Percentiles rank a stretch among this genome's conserved stretches.
Conservation (phyloP, 2,888 invertebrate species). For the Leucophenga montana region DNA sequence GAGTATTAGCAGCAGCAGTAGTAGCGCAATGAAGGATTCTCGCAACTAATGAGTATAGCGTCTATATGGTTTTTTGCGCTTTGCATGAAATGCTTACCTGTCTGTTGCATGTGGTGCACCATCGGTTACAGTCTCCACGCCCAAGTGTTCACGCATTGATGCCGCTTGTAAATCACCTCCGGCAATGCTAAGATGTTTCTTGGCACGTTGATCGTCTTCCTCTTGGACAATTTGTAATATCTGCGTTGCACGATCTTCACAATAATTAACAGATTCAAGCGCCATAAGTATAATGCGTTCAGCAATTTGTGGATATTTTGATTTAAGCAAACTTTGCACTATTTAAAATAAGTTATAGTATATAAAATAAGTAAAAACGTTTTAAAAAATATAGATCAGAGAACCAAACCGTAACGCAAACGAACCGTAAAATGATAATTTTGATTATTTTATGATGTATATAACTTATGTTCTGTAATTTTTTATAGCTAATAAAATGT, state of each 20-base stretch:
- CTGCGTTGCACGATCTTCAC: constrained; percentile 86
- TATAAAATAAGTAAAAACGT: neutral
- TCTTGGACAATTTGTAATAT: constrained; percentile 80
- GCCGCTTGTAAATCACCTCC: neutral
- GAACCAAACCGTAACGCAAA: neutral
- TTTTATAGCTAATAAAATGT: too few species aligned
- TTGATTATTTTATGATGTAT: too few species aligned
- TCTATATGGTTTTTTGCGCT: too few species aligned
- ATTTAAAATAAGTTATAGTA: constrained; percentile 24
- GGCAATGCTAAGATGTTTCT: constrained; percentile 43
- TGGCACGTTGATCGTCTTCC: constrained; percentile 76
- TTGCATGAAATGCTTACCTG: constrained; percentile 42
- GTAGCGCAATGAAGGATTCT: neutral
- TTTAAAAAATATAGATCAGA: neutral
- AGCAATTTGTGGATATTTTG: constrained; percentile 83
- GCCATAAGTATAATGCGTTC: constrained; percentile 89
- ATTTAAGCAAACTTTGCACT: constrained; percentile 83
- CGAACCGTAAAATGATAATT: too few species aligned
- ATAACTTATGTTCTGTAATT: too few species aligned
- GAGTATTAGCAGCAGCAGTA: neutral
- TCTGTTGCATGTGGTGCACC: constrained; percentile 28
- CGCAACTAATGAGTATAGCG: neutral
- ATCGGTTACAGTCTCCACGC: constrained; percentile 34
- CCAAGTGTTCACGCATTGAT: neutral
- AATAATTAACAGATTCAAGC: constrained; percentile 89